Evolutionary conservation across 2,888 invertebrate species (phyloP).

Genomic region (Diplolepis rosae): DNA sequence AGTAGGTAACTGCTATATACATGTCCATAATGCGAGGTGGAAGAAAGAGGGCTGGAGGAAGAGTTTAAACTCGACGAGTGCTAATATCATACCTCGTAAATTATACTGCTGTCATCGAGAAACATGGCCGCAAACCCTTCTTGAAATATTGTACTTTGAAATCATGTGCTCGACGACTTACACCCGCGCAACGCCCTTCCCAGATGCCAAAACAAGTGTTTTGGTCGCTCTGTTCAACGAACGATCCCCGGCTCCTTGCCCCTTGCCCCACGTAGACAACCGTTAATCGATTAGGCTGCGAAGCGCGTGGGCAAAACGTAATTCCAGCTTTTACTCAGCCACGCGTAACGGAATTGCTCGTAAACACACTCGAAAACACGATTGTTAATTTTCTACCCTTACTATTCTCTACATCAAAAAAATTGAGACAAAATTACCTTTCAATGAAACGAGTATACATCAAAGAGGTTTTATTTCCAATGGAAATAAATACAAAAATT

Average conservation of each 20-base stretch:
- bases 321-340: constrained; percentile 28
- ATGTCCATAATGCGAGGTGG: constrained; percentile 30
- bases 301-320: constrained; percentile 28
- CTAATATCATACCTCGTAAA: constrained; percentile 64
- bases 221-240: constrained; percentile 14
- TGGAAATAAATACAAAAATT: not conserved
- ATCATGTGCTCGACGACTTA: constrained; percentile 31
- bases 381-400: constrained; percentile 30
- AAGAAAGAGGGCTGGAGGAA: constrained; percentile 33
- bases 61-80: constrained; percentile 48
- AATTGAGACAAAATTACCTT: not conserved
- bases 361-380: constrained; percentile 30
- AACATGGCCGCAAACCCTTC: constrained; percentile 46
- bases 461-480: not conserved
- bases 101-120: constrained; percentile 61
- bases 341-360: constrained; percentile 29
- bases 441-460: not conserved
- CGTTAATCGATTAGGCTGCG: constrained; percentile 29
- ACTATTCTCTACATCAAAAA: not conserved
- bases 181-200: constrained; percentile 26
- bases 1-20: constrained; percentile 26
- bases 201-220: constrained; percentile 30
- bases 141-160: constrained; percentile 42
- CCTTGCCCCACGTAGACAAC: constrained; percentile 17
- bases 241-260: too few species aligned